Base-by-base conservation (phyloP, 2,113 vertebrate species). In the Excalfactoria chinensis region DNA sequence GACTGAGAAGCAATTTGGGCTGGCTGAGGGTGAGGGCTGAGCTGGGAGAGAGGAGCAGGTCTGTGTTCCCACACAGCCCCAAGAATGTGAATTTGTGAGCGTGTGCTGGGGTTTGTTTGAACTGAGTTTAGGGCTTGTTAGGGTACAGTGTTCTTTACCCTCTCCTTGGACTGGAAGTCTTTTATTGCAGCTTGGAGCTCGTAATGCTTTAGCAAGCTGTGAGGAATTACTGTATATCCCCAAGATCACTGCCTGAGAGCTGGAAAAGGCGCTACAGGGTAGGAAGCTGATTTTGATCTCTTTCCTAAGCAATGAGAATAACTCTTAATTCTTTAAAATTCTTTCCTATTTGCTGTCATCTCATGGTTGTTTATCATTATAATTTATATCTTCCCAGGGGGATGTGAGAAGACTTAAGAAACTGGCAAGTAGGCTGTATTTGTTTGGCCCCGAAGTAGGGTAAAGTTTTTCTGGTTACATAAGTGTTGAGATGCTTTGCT, bases 281-380 rank as follows among this genome's bases (percentile, higher is more conserved):
- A 85, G 82, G 89, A 92, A 89, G 69, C 62, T 86, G 87, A 89
- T 92, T 91, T 86, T 89, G 78, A 94, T 93, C 89, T 92, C 86
- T 71, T 71, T 84, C 83, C 40, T 93, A 91, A 95, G 58, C 73
- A 88, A 77, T 77, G 83, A 93, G 94, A 91, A 68, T 66, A 88
- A 69, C 56, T 88, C 53, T 88, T 86, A 77, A 88, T 89, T 77
- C 76, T 86, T 88, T 67, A 71, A 80, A 91, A 71, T 74, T 83
- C 30, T 80, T 89, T 87, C 68, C 51, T 55, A 51, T 94, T 91
- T 91, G 43, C 41, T 93, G 46, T 56, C 2, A 0, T 80, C 79
- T 88, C 30, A 22, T 25, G 28, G 9, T 55, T 74, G 62, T 78
- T 85, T 89, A 66, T 88, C 37, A 7, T 84, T 63, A 53, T 85